Evolutionary conservation across 2,113 vertebrate species (phyloP).

Genomic region (Psilopogon haemacephalus): DNA sequence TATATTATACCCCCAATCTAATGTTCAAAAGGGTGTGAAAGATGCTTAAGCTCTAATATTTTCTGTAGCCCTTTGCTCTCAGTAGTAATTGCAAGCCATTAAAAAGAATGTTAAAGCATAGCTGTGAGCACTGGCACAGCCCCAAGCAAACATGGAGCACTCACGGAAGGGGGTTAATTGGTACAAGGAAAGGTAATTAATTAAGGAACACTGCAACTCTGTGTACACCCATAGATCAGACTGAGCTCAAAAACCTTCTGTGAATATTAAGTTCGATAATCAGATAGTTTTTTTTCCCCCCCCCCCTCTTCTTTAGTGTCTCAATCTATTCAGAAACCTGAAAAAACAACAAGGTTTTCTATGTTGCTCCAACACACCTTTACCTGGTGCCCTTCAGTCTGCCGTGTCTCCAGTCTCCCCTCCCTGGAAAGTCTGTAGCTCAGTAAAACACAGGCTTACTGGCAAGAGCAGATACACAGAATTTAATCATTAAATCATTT

Average conservation of each 20-base stretch:
- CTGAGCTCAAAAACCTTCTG: slow-evolving; percentile 11
- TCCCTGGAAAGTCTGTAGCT: not conserved
- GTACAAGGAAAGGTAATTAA: slow-evolving; percentile 80
- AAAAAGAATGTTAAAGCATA: slow-evolving; percentile 74
- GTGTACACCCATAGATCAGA: slow-evolving; percentile 62
- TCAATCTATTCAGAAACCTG: slow-evolving; percentile 26
- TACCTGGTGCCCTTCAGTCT: slow-evolving; percentile 74
- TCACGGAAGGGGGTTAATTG: slow-evolving; percentile 78
- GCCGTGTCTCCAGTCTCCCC: not conserved
- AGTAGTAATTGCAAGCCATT: slow-evolving; percentile 74
- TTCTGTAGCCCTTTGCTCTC: slow-evolving; percentile 69
- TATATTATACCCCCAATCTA: slow-evolving; percentile 70
- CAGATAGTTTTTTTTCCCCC: slow-evolving; percentile 14
- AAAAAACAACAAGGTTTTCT: slow-evolving; percentile 30
- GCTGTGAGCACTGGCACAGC: slow-evolving; percentile 75
- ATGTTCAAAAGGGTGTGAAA: slow-evolving; percentile 76
- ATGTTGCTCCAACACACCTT: slow-evolving; percentile 29
- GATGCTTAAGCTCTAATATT: slow-evolving; percentile 79
- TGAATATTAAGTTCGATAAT: slow-evolving; percentile 68
- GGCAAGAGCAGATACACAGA: not conserved
- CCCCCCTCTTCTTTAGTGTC: slow-evolving; percentile 1
- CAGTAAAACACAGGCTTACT: not conserved
- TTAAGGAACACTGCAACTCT: slow-evolving; percentile 77
- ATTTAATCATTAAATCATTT: no score
- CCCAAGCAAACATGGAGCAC: slow-evolving; percentile 74